Evolutionary conservation across 2,113 vertebrate species (phyloP).

Genomic region (Probosciger aterrimus): DNA sequence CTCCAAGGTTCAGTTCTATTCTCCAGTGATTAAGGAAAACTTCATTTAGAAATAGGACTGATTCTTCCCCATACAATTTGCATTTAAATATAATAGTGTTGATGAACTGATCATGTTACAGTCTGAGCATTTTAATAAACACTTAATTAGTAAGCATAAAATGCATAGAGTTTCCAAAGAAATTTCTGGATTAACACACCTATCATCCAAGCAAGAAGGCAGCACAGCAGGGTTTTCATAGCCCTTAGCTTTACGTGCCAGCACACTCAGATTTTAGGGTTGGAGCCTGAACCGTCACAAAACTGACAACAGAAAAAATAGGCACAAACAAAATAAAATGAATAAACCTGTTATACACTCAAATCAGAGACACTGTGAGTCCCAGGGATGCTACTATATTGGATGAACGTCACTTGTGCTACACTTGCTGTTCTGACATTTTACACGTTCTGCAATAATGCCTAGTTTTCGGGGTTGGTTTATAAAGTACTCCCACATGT

Average conservation of each 20-base stretch:
- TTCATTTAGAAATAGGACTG: background rate
- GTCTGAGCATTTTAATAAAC: background rate
- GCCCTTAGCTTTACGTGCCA: background rate
- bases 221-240: background rate
- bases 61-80: background rate
- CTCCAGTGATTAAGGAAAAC: background rate
- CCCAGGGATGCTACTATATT: background rate
- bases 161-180: background rate
- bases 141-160: background rate
- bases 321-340: background rate
- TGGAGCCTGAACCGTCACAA: background rate
- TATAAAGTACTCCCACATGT: background rate
- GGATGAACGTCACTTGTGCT: background rate
- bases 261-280: background rate
- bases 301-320: background rate
- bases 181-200: background rate
- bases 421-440: background rate
- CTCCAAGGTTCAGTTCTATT: background rate
- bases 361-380: background rate
- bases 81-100: background rate
- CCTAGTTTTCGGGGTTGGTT: background rate
- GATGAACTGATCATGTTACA: background rate
- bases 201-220: background rate
- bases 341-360: background rate
- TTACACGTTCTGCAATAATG: background rate